A percentile compares a stretch with the other conserved stretches of the same genome.
Evolutionary conservation across 1,140 invertebrate species (phyloP).

Genomic region (Coenobita brevimanus): DNA sequence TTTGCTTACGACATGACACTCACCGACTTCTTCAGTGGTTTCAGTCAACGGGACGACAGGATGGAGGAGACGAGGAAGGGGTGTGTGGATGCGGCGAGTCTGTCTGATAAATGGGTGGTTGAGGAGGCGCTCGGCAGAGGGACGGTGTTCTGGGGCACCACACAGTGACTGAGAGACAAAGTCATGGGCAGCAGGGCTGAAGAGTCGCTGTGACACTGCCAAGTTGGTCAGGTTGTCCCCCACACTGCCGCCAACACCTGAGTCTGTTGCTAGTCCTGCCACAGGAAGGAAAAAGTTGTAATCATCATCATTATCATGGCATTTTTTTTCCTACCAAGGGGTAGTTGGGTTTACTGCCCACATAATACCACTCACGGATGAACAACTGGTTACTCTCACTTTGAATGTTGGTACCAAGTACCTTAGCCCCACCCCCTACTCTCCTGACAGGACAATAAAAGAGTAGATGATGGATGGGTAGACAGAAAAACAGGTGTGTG

Average conservation of each 20-base stretch:
- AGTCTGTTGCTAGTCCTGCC: constrained; percentile 48
- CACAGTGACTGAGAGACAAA: constrained; percentile 28
- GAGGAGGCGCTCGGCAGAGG: constrained; percentile 32
- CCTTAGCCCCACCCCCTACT: too few relatives aligned
- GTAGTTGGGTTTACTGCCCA: too few relatives aligned
- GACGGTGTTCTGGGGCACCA: constrained; percentile 24
- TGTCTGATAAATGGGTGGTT: constrained; percentile 44
- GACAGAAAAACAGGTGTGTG: too few relatives aligned
- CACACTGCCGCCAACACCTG: constrained; percentile 52
- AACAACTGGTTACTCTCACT: too few relatives aligned
- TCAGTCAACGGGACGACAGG: constrained; percentile 50
- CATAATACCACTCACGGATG: too few relatives aligned
- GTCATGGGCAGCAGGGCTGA: constrained; percentile 39
- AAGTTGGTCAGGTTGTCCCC: constrained; percentile 46
- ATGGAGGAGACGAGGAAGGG: constrained; percentile 44
- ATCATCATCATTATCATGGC: too few relatives aligned
- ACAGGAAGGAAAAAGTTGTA: background rate
- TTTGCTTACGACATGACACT: background rate
- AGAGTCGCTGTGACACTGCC: constrained; percentile 45
- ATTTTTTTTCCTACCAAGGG: too few relatives aligned
- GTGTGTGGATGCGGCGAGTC: constrained; percentile 12
- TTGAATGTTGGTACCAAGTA: too few relatives aligned
- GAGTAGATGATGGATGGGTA: too few relatives aligned
- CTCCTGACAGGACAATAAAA: too few relatives aligned
- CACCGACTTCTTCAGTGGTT: constrained; percentile 38